Evolutionary conservation across 2,797 vertebrate genomes (phyloP), one percentile per base, ranked within the genome.

Genomic region (Tapera naevia): DNA sequence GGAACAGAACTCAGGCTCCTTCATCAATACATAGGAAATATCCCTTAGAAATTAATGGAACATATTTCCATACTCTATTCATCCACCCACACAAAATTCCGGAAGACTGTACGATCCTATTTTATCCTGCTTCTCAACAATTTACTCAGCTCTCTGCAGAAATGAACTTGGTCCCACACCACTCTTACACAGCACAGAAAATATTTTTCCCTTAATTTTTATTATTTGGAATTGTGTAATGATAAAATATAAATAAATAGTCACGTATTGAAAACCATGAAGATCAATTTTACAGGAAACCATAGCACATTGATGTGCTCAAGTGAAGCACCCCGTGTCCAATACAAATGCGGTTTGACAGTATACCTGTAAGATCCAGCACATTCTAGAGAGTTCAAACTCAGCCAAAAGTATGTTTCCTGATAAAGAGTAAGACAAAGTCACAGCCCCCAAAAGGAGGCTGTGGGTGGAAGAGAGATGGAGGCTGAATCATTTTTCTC

Each of bases 71-170:
- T 82, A 41, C 32, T 80, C 17, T 14, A 46, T 37, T 89, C 45
- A 89, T 50, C n/a, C 41, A 89, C 50, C 58, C 73, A 43, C 80
- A 89, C 45, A 80, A 76, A 87, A 91, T 80, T 94, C 92, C 69
- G 67, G 24, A 86, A 67, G 24, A n/a, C 45, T 64, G 41, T 39
- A 71, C 27, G 67, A 80, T 30, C 23, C 41, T 64, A 45, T 80
- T 82, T 88, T 76, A 79, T 84, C 28, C 41, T 8, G 46, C 53
- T 81, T 89, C 64, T 74, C 86, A 85, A 53, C 16, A 88, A 51
- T 65, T 67, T 51, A 66, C 30, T 93, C 48, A n/a, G 23, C 33
- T 33, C 33, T 82, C 75, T 86, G 46, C 57, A 75, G 35, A 85
- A 86, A 43, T 37, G 14, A 89, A 72, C 21, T 19, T 16, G n/a